These are phyloP conservation scores for Planococcus citri DNA, from an alignment of 1,140 invertebrate genomes.

Conservation along the genomic window DNA sequence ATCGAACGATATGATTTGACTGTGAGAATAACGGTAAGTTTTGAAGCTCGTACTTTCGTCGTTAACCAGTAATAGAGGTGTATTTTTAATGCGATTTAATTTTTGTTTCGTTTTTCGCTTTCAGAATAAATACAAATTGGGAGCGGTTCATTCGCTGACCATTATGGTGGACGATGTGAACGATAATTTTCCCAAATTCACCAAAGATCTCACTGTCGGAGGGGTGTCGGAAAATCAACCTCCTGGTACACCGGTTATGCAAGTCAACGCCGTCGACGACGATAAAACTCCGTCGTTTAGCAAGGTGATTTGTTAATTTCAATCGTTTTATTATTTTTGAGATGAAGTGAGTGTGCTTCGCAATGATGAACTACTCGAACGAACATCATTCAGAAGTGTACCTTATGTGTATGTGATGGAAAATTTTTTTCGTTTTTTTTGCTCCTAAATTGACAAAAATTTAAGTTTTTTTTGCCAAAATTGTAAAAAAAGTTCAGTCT, in stretches of 20 bases:
- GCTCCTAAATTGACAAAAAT: too few relatives aligned
- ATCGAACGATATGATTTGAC: slow-evolving; percentile 69
- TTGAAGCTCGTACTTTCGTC: not conserved
- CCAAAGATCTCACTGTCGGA: slow-evolving; percentile 52
- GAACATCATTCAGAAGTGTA: too few relatives aligned
- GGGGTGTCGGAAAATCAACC: slow-evolving; percentile 67
- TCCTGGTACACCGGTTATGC: slow-evolving; percentile 65
- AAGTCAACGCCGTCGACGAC: slow-evolving; percentile 70
- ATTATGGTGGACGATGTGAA: slow-evolving; percentile 73
- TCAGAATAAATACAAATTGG: slow-evolving; percentile 65
- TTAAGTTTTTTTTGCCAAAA: too few relatives aligned
- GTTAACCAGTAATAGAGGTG: too few relatives aligned
- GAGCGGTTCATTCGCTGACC: slow-evolving; percentile 58
- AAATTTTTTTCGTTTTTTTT: too few relatives aligned
- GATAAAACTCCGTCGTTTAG: slow-evolving; percentile 73
- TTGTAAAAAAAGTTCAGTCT: too few relatives aligned
- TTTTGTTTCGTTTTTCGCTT: slow-evolving; percentile 24
- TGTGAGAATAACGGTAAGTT: slow-evolving; percentile 49
- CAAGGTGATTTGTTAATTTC: slow-evolving; percentile 37
- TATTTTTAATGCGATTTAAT: not conserved
- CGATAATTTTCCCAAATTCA: slow-evolving; percentile 74
- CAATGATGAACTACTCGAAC: not conserved
- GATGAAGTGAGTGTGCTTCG: too few relatives aligned
- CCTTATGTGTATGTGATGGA: too few relatives aligned
- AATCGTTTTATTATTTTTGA: not conserved